phyloP scores from a whole-genome alignment of 2,888 invertebrate species.

The Eurois occulta region DNA sequence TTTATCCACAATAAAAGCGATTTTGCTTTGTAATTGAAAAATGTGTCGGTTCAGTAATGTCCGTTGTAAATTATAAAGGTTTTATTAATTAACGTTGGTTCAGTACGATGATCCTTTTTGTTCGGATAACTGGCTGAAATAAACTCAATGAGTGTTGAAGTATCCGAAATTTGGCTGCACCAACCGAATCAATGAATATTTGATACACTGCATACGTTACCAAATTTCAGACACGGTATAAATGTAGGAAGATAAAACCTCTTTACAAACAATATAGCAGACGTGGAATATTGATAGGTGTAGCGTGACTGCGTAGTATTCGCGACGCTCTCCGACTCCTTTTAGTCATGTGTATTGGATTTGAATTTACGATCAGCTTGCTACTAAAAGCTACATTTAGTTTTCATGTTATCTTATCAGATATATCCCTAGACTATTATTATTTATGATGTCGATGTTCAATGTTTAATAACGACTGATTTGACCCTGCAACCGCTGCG shows the following conservation, averaged over 20 bases:
- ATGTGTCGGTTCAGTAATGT: background rate
- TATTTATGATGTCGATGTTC: conserved; percentile 57
- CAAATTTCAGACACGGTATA: conserved; percentile 45
- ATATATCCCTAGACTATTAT: conserved; percentile 59
- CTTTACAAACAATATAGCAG: conserved; percentile 64
- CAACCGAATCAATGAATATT: conserved; percentile 39
- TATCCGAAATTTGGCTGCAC: conserved; percentile 11
- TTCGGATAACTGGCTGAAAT: conserved; percentile 7
- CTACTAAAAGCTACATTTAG: conserved; percentile 69
- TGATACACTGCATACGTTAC: conserved; percentile 41
- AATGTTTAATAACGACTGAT: conserved; percentile 42
- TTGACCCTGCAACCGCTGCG: conserved; percentile 32
- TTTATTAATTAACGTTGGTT: conserved; percentile 25
- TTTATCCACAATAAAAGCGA: conserved; percentile 14
- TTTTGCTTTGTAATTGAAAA: conserved; percentile 41
- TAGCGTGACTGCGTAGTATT: conserved; percentile 73
- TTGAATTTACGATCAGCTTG: conserved; percentile 75
- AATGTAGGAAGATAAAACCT: conserved; percentile 58
- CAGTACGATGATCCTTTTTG: conserved; percentile 5
- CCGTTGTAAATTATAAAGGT: conserved; percentile 24
- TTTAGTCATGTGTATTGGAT: conserved; percentile 72
- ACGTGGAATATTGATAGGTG: conserved; percentile 67
- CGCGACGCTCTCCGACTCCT: conserved; percentile 67
- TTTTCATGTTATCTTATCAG: conserved; percentile 65
- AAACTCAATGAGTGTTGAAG: conserved; percentile 6